These are phyloP conservation scores for Cetonia aurata DNA, from an alignment of 2,888 invertebrate genomes.

Conservation along the genomic window DNA sequence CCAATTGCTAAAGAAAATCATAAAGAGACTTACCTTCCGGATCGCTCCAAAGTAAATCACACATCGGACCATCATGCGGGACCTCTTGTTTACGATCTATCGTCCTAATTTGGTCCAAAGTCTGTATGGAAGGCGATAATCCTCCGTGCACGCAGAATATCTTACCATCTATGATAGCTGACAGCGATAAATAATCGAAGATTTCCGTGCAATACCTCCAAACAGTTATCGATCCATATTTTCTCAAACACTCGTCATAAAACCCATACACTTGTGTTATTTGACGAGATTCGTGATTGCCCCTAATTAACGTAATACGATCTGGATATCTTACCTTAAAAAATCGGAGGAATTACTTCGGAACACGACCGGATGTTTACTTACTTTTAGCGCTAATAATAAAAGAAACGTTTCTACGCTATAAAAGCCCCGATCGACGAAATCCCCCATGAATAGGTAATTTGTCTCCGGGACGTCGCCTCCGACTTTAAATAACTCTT, in stretches of 20 bases:
- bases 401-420: conserved; percentile 98
- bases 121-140: conserved; percentile 97
- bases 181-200: conserved; percentile 96
- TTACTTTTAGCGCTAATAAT: conserved; percentile 94
- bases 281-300: conserved; percentile 99
- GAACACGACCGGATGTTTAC: conserved; percentile 35
- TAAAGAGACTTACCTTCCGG: conserved; percentile 83
- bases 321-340: conserved; percentile 96
- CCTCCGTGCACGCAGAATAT: conserved; percentile 96
- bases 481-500: conserved; percentile 97
- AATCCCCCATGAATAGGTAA: conserved; percentile 99
- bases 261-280: conserved; percentile 99
- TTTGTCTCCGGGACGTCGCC: conserved; percentile 99
- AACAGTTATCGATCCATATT: conserved; percentile 98
- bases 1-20: conserved; percentile 24
- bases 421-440: conserved; percentile 99
- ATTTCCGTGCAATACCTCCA: conserved; percentile 99
- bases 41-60: conserved; percentile 99
- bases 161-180: conserved; percentile 97
- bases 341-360: conserved; percentile 6
- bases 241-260: conserved; percentile 98
- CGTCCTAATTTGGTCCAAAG: conserved; percentile 97
- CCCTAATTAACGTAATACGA: conserved; percentile 96
- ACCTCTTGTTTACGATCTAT: conserved; percentile 99
- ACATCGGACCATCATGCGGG: conserved; percentile 99